Conservation (phyloP, 2,888 invertebrate genomes). For the Willowsia nigromaculata region DNA sequence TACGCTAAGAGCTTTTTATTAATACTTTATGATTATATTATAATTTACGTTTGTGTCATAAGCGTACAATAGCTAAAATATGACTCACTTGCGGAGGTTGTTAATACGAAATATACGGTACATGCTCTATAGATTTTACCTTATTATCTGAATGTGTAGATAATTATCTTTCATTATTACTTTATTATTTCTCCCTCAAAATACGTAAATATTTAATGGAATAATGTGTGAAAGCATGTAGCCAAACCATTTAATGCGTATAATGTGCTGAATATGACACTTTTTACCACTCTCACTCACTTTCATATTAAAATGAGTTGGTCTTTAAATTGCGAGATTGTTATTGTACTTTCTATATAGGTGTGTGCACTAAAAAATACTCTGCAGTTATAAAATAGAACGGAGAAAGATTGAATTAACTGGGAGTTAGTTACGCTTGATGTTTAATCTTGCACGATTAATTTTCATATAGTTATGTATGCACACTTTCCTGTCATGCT, state of each 20-base stretch:
- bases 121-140: background rate
- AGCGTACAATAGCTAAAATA: background rate
- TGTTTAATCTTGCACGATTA: background rate
- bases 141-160: background rate
- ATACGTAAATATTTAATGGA: background rate
- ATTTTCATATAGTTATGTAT: background rate
- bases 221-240: background rate
- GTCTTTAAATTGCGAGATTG: background rate
- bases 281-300: background rate
- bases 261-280: background rate
- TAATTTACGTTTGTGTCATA: conserved; percentile 24
- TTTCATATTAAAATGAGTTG: background rate
- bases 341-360: background rate
- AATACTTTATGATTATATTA: conserved; percentile 26
- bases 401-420: background rate
- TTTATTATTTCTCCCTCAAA: background rate
- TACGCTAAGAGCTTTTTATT: conserved; percentile 41
- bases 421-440: background rate
- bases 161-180: background rate
- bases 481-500: background rate
- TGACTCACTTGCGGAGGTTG: conserved; percentile 69
- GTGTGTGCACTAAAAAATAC: background rate
- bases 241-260: too few relatives aligned
- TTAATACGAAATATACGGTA: conserved; percentile 35
- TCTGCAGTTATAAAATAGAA: background rate